A percentile compares a stretch with the other conserved stretches of the same genome.
Conservation (phyloP, 2,888 invertebrate species). For the Heliconius ethilla region DNA sequence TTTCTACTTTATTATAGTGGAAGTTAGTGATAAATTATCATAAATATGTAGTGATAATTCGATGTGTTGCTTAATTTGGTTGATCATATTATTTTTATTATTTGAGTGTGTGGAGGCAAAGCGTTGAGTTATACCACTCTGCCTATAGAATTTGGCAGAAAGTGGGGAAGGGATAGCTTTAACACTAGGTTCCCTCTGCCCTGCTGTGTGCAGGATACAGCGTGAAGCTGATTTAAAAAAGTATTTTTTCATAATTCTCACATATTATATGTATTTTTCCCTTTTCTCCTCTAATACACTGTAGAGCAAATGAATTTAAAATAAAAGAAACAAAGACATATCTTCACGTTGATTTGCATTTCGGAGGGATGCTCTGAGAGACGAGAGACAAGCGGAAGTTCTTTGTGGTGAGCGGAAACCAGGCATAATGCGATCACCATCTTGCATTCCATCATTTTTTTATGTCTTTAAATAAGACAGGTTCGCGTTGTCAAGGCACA, state of each 20-base stretch:
- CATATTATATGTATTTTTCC: background rate
- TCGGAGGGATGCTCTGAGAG: constrained; percentile 70
- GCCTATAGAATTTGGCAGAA: too few species aligned
- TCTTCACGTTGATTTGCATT: constrained; percentile 68
- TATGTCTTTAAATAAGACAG: constrained; percentile 51
- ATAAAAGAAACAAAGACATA: constrained; percentile 48
- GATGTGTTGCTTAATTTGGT: background rate
- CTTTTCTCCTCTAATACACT: constrained; percentile 32
- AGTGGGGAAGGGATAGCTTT: too few species aligned
- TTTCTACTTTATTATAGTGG: constrained; percentile 42
- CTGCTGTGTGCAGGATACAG: background rate
- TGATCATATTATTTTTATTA: background rate
- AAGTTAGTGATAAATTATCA: constrained; percentile 31
- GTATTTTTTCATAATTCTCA: background rate
- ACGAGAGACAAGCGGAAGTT: constrained; percentile 77
- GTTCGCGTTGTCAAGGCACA: constrained; percentile 48
- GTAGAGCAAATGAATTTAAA: constrained; percentile 41
- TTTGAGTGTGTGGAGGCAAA: background rate
- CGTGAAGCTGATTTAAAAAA: background rate
- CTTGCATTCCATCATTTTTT: constrained; percentile 61
- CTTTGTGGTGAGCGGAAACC: constrained; percentile 75
- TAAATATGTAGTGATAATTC: background rate
- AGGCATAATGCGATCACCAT: constrained; percentile 72
- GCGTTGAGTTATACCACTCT: too few species aligned
- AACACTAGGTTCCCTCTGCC: too few species aligned